Evolutionary conservation across 2,113 vertebrate species (phyloP), one percentile per base, ranked within the genome.

Genomic region (Raja brachyura): DNA sequence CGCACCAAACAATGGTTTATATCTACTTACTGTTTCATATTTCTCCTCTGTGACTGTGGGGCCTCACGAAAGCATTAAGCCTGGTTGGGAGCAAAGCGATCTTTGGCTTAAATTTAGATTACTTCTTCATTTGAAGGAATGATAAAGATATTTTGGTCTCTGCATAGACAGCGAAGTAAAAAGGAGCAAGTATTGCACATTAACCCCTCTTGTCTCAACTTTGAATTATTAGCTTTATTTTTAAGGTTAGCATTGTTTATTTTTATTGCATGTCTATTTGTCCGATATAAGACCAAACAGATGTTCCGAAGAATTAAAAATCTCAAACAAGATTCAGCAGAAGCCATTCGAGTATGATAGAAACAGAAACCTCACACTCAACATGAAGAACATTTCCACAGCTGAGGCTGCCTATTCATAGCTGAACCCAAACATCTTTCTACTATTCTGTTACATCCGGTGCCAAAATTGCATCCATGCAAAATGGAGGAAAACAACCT

Each of bases 221-320:
- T 83, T 56, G 48, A 18, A 10, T 83, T 1, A 56, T 9, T 83
- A 22, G 8, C 79, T 48, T 3, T 54, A 48, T 54, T 56, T 83
- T 83, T 83, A 83, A 31, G n/a, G 14, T 5, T 63, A 63, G 28
- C 28, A 63, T 88, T 16, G 63, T 18, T 88, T 18, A 63, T 66
- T 88, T 88, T 88, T 88, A 66, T 61, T 85, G 81, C 48, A 59
- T 25, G n/a, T 61, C 54, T 25, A 61, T 88, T 88, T 59, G 59
- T 11, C 85, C 39, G 59, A 59, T 88, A 63, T 63, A 88, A 59
- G 59, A 88, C 28, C 20, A 63, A 88, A n/a, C 85, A 88, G 85
- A 88, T 63, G 85, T 88, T 63, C 63, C 59, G 28, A 28, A 56
- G 81, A 61, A 59, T 85, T 63, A 88, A 88, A 63, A 63, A 20